A percentile compares a stretch with the other conserved stretches of the same genome.
These are phyloP conservation scores for Sceloporus tristichus DNA, from an alignment of 2,113 vertebrate genomes.

Conservation along the genomic window DNA sequence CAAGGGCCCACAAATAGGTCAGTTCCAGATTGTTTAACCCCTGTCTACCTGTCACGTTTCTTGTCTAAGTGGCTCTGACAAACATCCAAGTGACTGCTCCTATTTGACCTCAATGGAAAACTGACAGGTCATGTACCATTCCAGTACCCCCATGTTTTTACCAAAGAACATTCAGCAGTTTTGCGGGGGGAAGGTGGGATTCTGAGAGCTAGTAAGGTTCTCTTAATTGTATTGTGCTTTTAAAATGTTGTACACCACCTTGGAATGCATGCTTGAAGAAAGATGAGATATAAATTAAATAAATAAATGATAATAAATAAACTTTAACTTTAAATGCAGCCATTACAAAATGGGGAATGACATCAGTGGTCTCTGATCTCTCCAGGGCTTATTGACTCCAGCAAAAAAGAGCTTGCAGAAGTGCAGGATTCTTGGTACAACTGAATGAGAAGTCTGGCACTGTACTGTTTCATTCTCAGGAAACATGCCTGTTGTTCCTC, in stretches of 20 bases:
- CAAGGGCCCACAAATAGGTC: neutral
- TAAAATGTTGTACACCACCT: no score
- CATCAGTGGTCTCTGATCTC: neutral
- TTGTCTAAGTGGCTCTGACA: neutral
- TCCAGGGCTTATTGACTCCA: neutral
- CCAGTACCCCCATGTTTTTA: neutral
- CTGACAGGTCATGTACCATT: neutral
- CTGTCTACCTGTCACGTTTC: neutral
- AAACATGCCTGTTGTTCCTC: neutral
- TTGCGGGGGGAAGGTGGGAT: no score
- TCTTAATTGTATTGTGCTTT: no score
- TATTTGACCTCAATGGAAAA: neutral
- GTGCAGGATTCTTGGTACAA: neutral
- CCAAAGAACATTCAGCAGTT: neutral
- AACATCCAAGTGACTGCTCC: no score
- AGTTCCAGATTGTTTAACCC: neutral
- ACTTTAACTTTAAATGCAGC: no score
- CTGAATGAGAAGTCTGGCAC: rapidly evolving
- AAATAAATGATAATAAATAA: no score
- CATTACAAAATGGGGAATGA: neutral
- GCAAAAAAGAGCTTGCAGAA: neutral
- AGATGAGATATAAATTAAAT: no score
- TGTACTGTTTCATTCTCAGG: neutral
- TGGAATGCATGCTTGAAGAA: no score
- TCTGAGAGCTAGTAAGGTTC: no score